These are phyloP conservation scores for Pantelozetes paolii DNA, from an alignment of 2,888 invertebrate genomes.

Conservation along the genomic window DNA sequence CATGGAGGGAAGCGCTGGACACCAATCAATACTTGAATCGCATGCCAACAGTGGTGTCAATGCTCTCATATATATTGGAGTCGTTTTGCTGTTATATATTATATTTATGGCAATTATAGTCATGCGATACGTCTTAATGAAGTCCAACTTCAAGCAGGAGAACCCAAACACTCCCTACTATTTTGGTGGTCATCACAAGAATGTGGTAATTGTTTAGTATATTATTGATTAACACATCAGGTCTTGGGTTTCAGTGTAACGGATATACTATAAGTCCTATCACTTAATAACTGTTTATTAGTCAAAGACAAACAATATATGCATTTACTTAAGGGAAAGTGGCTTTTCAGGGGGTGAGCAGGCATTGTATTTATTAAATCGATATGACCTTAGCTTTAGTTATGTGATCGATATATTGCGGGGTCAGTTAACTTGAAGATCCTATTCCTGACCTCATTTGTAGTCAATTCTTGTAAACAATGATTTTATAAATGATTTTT, in stretches of 20 bases:
- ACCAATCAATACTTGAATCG: slow-evolving; percentile 23
- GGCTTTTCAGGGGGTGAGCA: too few relatives aligned
- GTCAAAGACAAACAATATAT: too few relatives aligned
- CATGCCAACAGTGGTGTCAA: slow-evolving; percentile 28
- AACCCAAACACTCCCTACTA: slow-evolving; percentile 19
- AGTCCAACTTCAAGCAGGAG: background rate
- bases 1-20: background rate
- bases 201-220: background rate
- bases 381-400: too few relatives aligned
- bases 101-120: slow-evolving; percentile 19
- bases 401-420: too few relatives aligned
- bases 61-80: slow-evolving; percentile 35
- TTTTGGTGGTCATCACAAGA: background rate
- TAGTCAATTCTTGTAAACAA: too few relatives aligned
- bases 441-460: too few relatives aligned
- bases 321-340: too few relatives aligned
- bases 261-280: too few relatives aligned
- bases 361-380: too few relatives aligned
- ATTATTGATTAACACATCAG: background rate
- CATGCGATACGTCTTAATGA: slow-evolving; percentile 27
- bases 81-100: slow-evolving; percentile 19
- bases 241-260: background rate
- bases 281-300: too few relatives aligned
- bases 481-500: too few relatives aligned
- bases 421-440: too few relatives aligned